A percentile compares a stretch with the other conserved stretches of the same genome.
Evolutionary conservation across 2,888 invertebrate species (phyloP).

Genomic region (Spatulosminthurus flaviceps): DNA sequence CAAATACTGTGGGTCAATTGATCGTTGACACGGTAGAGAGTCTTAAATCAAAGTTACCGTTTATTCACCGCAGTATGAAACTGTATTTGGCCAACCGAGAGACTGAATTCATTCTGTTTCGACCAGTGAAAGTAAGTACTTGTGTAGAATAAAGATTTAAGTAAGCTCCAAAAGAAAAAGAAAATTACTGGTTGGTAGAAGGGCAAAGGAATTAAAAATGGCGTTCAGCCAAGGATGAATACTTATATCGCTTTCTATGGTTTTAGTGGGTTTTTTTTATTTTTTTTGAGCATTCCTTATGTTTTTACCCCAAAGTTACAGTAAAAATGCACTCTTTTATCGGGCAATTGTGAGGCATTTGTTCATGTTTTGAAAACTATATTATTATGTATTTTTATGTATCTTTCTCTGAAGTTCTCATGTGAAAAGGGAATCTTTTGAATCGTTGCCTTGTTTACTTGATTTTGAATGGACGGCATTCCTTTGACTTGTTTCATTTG

Average conservation of each 20-base stretch:
- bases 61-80: constrained; percentile 88
- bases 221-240: no score
- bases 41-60: constrained; percentile 80
- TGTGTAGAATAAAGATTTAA: neutral
- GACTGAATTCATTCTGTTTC: constrained; percentile 95
- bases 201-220: no score
- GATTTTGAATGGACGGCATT: constrained; percentile 11
- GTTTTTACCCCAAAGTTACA: neutral
- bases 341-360: neutral
- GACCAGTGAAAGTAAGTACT: constrained; percentile 82
- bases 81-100: constrained; percentile 95
- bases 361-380: neutral
- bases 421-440: neutral
- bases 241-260: no score
- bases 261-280: no score
- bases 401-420: neutral
- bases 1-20: constrained; percentile 60
- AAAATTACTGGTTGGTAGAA: no score
- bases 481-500: constrained; percentile 9
- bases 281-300: no score
- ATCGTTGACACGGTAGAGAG: constrained; percentile 62
- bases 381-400: neutral
- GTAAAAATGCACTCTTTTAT: constrained; percentile 2
- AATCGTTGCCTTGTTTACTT: neutral
- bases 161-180: no score